Percentiles rank a stretch among this genome's conserved stretches.
Evolutionary conservation across 2,888 invertebrate species (phyloP).

Genomic region (Phyllotreta cruciferae): DNA sequence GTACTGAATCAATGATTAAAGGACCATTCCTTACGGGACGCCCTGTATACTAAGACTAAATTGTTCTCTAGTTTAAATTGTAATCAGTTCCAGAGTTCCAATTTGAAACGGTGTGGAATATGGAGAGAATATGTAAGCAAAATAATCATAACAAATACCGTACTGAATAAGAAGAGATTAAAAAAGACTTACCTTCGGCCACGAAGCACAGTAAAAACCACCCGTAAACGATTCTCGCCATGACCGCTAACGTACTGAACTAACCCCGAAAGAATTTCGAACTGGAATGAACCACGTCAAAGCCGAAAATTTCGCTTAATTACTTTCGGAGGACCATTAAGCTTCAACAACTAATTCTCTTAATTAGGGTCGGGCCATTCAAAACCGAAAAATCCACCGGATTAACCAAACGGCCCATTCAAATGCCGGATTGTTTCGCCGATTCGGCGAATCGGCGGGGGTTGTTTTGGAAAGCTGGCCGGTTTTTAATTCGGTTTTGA

Average conservation of each 20-base stretch:
- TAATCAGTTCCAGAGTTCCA: too few relatives aligned
- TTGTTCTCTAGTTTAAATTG: too few relatives aligned
- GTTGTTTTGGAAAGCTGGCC: too few relatives aligned
- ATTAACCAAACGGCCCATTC: conserved; percentile 4
- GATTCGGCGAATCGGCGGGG: too few relatives aligned
- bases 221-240: not conserved
- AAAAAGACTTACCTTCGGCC: not conserved
- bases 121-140: too few relatives aligned
- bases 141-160: not conserved
- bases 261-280: not conserved
- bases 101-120: too few relatives aligned
- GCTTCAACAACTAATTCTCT: conserved; percentile 7
- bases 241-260: not conserved
- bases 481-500: too few relatives aligned
- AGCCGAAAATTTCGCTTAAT: conserved; percentile 11
- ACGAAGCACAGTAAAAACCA: not conserved
- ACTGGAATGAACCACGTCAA: not conserved
- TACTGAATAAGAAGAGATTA: not conserved
- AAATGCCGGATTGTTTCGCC: not conserved
- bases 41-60: too few relatives aligned
- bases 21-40: too few relatives aligned
- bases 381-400: not conserved
- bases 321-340: conserved; percentile 1
- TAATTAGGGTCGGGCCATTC: conserved; percentile 4
- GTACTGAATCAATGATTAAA: too few relatives aligned